These are phyloP conservation scores for Uropetala carovei DNA, from an alignment of 2,888 invertebrate genomes.

Conservation along the genomic window DNA sequence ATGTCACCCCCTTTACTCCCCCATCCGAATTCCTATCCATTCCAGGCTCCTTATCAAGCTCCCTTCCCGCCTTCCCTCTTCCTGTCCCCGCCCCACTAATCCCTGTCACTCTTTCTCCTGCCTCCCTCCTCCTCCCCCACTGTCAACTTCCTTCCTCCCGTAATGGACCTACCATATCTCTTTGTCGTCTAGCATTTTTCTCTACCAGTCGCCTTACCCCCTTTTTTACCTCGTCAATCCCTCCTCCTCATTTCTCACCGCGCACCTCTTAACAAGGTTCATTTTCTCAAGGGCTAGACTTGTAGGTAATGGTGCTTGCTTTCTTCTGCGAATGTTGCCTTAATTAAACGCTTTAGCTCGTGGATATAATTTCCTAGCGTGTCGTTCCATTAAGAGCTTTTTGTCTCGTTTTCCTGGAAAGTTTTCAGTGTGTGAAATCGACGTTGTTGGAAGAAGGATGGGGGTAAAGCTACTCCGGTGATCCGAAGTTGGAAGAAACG, in stretches of 20 bases:
- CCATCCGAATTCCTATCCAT: not conserved
- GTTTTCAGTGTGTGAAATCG: not conserved
- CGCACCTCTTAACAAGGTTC: slow-evolving; percentile 14
- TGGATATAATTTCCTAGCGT: not conserved
- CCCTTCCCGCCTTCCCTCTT: not conserved
- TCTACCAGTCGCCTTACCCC: not conserved
- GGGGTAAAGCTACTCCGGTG: not conserved
- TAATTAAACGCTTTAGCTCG: slow-evolving; percentile 8
- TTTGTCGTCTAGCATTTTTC: slow-evolving; percentile 18
- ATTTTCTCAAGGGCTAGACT: not conserved
- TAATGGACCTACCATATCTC: not conserved
- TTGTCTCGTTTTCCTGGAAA: not conserved
- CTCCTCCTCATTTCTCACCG: not conserved
- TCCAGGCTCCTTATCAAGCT: not conserved
- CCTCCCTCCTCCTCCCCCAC: not conserved
- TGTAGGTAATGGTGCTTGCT: slow-evolving; percentile 16
- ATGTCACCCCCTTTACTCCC: not conserved
- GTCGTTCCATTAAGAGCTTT: slow-evolving; percentile 9
- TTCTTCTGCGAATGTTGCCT: not conserved
- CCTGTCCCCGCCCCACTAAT: slow-evolving; percentile 27
- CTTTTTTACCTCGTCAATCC: not conserved
- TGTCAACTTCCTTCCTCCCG: slow-evolving; percentile 36
- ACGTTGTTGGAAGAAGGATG: not conserved
- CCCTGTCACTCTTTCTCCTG: slow-evolving; percentile 47
- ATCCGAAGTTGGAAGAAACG: too few species aligned